phyloP scores from a whole-genome alignment of 2,888 invertebrate species.

The Harpalus rufipes region DNA sequence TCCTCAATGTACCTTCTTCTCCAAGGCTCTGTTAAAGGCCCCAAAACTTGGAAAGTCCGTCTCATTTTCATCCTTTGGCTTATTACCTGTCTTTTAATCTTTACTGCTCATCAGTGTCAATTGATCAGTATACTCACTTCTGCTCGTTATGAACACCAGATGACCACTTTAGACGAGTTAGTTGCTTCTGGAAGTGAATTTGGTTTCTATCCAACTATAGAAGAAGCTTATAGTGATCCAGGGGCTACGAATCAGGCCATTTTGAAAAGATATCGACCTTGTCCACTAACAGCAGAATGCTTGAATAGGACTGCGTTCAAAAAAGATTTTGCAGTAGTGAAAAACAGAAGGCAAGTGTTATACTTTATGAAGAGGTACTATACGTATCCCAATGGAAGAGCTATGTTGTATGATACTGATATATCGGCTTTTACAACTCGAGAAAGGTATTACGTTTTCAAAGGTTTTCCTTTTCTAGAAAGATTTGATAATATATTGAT shows the following conservation, averaged over 20 bases:
- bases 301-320: constrained; percentile 69
- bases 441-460: constrained; percentile 47
- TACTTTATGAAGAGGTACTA: constrained; percentile 69
- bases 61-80: constrained; percentile 56
- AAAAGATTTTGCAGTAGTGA: constrained; percentile 69
- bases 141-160: constrained; percentile 46
- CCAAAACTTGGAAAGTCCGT: constrained; percentile 52
- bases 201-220: constrained; percentile 60
- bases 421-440: constrained; percentile 55
- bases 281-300: constrained; percentile 69
- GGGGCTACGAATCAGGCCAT: constrained; percentile 58
- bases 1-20: constrained; percentile 56
- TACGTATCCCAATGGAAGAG: constrained; percentile 67
- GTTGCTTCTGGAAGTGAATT: constrained; percentile 38
- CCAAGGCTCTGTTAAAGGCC: constrained; percentile 53
- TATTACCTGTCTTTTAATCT: constrained; percentile 49
- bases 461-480: constrained; percentile 68
- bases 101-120: constrained; percentile 57
- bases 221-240: constrained; percentile 32
- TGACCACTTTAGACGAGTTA: constrained; percentile 58
- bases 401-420: constrained; percentile 68
- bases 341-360: constrained; percentile 68
- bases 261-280: constrained; percentile 68
- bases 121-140: constrained; percentile 55
- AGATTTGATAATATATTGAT: constrained; percentile 66